These are phyloP conservation scores for Zaprionus taronus DNA, from an alignment of 1,140 invertebrate species.

Conservation along the genomic window DNA sequence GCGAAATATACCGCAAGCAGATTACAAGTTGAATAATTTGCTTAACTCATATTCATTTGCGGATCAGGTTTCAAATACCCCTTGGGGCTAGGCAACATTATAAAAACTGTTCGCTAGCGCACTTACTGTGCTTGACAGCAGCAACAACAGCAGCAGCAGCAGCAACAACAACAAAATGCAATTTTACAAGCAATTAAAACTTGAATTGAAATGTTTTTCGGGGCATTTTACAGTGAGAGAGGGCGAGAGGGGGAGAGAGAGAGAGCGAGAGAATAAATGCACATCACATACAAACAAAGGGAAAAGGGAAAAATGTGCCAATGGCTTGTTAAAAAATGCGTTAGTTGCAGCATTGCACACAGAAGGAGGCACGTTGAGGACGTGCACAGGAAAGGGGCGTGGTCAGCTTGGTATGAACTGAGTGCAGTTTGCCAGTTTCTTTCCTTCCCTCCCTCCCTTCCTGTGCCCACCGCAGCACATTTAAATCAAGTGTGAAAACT, in stretches of 20 bases:
- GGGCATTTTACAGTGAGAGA: constrained; percentile 16
- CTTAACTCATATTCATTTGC: background rate
- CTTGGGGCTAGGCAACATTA: constrained; percentile 1
- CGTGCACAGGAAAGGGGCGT: background rate
- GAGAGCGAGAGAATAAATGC: background rate
- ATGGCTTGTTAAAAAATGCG: constrained; percentile 50
- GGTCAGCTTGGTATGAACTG: background rate
- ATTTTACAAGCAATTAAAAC: constrained; percentile 79
- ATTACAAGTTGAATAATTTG: background rate
- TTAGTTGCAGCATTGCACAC: constrained; percentile 24
- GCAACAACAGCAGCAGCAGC: constrained; percentile 18
- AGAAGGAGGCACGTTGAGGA: background rate
- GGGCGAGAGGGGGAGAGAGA: background rate
- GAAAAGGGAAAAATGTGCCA: constrained; percentile 32
- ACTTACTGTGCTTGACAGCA: constrained; percentile 17
- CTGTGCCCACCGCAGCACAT: background rate
- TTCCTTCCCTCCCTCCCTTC: background rate
- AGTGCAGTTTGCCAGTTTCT: background rate
- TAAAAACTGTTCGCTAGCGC: background rate
- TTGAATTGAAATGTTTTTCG: constrained; percentile 74
- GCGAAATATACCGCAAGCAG: background rate
- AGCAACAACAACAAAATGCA: constrained; percentile 40
- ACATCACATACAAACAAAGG: constrained; percentile 3
- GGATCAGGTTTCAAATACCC: background rate
- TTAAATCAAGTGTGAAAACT: constrained; percentile 10